Percentiles rank a stretch among this genome's conserved stretches.
phyloP scores from a whole-genome alignment of 2,113 vertebrate genomes.

The Coryphaenoides rupestris region DNA sequence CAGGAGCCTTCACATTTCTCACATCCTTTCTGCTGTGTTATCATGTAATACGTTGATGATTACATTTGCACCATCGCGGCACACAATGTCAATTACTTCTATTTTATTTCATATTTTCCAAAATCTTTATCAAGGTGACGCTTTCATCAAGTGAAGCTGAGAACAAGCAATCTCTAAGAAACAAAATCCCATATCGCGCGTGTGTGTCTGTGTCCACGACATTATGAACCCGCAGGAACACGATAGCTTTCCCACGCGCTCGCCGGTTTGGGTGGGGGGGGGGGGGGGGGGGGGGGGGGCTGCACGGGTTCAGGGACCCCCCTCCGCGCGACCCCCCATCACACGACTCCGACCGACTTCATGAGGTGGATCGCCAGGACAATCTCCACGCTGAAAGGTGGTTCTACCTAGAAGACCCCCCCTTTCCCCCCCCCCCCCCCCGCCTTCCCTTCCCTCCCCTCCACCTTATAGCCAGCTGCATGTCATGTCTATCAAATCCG shows the following conservation, averaged over 20 bases:
- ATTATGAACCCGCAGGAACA: slow-evolving; percentile 1
- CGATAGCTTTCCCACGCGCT: slow-evolving; percentile 50
- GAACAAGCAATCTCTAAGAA: too few species aligned
- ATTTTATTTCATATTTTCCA: too few species aligned
- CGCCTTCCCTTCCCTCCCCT: not conserved
- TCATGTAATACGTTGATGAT: too few species aligned
- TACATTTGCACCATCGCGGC: too few species aligned
- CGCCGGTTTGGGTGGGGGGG: slow-evolving; percentile 23
- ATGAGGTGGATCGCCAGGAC: slow-evolving; percentile 76
- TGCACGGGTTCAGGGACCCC: slow-evolving; percentile 1
- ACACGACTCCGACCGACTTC: slow-evolving; percentile 59
- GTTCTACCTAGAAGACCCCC: slow-evolving; percentile 74
- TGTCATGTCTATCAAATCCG: slow-evolving; percentile 80
- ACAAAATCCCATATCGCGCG: too few species aligned
- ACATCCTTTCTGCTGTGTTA: too few species aligned
- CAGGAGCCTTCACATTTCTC: too few species aligned
- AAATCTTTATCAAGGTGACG: not conserved
- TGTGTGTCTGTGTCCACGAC: not conserved
- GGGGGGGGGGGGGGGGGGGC: not conserved
- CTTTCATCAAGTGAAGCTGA: too few species aligned
- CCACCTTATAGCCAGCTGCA: slow-evolving; percentile 73
- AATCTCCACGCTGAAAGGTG: slow-evolving; percentile 86
- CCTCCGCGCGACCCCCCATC: slow-evolving; percentile 39
- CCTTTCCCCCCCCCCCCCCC: too few species aligned
- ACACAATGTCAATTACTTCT: too few species aligned